Evolutionary conservation across 2,797 vertebrate species (phyloP).

Genomic region (Enteromius afrohamiltoni): DNA sequence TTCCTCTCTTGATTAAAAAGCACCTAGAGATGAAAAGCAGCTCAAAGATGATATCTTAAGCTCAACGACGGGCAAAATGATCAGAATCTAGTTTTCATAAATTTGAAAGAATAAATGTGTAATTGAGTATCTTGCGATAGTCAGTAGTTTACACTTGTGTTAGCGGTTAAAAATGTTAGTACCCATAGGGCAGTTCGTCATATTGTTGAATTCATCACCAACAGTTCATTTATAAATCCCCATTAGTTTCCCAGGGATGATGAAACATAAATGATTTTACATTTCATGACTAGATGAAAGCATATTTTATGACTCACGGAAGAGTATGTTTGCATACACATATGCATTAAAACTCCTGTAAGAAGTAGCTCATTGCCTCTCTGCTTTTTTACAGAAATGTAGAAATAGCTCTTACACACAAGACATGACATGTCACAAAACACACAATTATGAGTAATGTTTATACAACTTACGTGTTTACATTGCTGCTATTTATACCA

Average conservation of each 20-base stretch:
- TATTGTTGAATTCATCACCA: neutral
- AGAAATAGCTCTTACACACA: neutral
- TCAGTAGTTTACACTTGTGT: neutral
- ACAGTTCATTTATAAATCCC: neutral
- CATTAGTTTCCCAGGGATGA: neutral
- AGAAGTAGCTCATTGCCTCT: neutral
- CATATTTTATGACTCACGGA: neutral
- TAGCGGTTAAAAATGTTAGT: neutral
- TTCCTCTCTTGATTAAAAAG: constrained; percentile 2
- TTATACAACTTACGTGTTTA: neutral
- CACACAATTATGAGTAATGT: neutral
- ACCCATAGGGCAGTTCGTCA: neutral
- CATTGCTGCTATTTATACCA: neutral
- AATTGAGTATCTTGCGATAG: neutral
- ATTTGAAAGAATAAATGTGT: neutral
- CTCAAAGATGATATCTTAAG: neutral
- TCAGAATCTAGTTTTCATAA: neutral
- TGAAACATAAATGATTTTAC: constrained; percentile 10
- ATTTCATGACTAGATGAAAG: neutral
- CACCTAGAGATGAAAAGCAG: neutral
- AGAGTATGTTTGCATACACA: neutral
- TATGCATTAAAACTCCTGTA: neutral
- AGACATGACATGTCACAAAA: neutral
- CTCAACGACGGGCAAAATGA: neutral
- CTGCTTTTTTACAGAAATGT: neutral